Percentiles rank a stretch among this genome's conserved stretches.
Conservation (phyloP, 2,888 invertebrate species). For the Bhutanitis thaidina region DNA sequence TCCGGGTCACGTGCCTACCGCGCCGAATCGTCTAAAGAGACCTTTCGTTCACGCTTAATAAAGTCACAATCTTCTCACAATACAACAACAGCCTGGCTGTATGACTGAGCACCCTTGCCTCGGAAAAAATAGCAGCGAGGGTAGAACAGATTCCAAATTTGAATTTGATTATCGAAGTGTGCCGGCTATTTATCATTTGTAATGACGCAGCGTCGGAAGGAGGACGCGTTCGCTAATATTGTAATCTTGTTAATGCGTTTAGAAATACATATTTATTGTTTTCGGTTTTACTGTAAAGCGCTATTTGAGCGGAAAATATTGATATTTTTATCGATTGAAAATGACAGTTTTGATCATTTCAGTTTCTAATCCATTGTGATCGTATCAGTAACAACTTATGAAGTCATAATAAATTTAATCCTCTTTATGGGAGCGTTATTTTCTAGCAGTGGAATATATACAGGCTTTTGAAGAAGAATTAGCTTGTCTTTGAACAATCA, state of each 20-base stretch:
- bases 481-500: too few species aligned
- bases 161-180: slow-evolving; percentile 80
- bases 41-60: slow-evolving; percentile 76
- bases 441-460: too few species aligned
- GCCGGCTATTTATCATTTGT: slow-evolving; percentile 77
- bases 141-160: slow-evolving; percentile 78
- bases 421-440: too few species aligned
- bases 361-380: background rate
- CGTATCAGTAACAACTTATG: too few species aligned
- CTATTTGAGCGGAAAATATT: slow-evolving; percentile 44
- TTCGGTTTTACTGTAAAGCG: slow-evolving; percentile 15
- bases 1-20: slow-evolving; percentile 82
- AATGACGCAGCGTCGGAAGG: slow-evolving; percentile 65
- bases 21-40: slow-evolving; percentile 79
- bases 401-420: too few species aligned
- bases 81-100: slow-evolving; percentile 61
- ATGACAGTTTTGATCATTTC: slow-evolving; percentile 35
- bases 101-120: slow-evolving; percentile 49
- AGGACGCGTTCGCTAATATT: slow-evolving; percentile 72
- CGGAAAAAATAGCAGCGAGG: slow-evolving; percentile 46
- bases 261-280: slow-evolving; percentile 66
- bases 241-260: slow-evolving; percentile 77
- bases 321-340: slow-evolving; percentile 60
- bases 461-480: too few species aligned
- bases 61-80: slow-evolving; percentile 77